Conservation (phyloP, 2,888 invertebrate species). For the Protodeltote pygarga region DNA sequence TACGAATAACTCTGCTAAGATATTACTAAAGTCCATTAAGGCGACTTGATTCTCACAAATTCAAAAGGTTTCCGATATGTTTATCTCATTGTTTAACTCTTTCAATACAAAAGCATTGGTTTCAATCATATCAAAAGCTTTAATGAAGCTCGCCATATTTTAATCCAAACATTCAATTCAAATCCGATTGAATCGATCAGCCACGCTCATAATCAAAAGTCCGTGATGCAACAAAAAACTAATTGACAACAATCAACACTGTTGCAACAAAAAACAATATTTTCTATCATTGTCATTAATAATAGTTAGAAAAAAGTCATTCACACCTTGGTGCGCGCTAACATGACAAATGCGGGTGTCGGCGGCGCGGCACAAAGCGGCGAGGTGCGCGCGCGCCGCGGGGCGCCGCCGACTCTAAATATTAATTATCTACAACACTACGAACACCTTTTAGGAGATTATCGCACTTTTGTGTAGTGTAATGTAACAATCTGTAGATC, state of each 20-base stretch:
- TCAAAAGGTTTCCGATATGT: conserved; percentile 34
- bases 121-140: conserved; percentile 69
- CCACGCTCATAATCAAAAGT: conserved; percentile 77
- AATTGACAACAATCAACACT: conserved; percentile 85
- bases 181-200: conserved; percentile 77
- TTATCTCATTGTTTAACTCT: conserved; percentile 53
- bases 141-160: conserved; percentile 78
- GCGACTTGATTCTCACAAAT: conserved; percentile 16
- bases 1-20: conserved; percentile 21
- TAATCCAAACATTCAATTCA: conserved; percentile 83
- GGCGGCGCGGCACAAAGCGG: conserved; percentile 74
- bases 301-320: conserved; percentile 84
- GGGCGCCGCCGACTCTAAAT: conserved; percentile 80
- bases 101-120: conserved; percentile 51
- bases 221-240: conserved; percentile 78
- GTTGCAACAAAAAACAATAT: conserved; percentile 83
- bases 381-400: conserved; percentile 73
- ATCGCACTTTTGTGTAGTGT: conserved; percentile 76
- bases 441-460: conserved; percentile 84
- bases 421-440: conserved; percentile 85
- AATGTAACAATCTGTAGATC: conserved; percentile 76
- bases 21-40: conserved; percentile 28
- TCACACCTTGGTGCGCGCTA: conserved; percentile 85
- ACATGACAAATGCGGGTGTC: conserved; percentile 84
- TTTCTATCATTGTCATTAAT: conserved; percentile 86